Conservation (phyloP, 2,113 vertebrate species). For the Silurus glanis region DNA sequence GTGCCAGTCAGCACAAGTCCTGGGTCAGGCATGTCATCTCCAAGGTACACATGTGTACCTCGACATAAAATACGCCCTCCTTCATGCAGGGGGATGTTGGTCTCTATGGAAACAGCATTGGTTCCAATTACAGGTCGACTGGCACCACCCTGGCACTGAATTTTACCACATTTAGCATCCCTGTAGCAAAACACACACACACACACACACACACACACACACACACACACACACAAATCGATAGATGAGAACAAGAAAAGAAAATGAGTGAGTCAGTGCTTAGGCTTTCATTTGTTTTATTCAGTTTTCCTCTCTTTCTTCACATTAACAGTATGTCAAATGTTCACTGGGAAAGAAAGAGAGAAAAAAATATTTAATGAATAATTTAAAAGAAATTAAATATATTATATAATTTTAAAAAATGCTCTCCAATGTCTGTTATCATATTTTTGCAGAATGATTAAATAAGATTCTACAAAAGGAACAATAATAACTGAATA, state of each 20-base stretch:
- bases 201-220: conserved; percentile 23
- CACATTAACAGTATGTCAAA: neutral
- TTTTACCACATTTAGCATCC: conserved; percentile 95
- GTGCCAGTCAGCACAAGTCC: conserved; percentile 93
- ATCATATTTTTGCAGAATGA: neutral
- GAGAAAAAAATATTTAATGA: neutral
- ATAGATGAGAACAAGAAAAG: conserved; percentile 26
- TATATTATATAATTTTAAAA: neutral
- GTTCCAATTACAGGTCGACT: conserved; percentile 94
- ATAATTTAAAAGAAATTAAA: conserved; percentile 26
- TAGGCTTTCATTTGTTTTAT: conserved; percentile 8
- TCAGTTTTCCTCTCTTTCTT: neutral
- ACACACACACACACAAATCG: neutral
- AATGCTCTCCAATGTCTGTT: neutral
- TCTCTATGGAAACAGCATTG: conserved; percentile 98
- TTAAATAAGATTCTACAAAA: neutral
- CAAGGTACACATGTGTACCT: conserved; percentile 94
- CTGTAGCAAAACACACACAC: conserved; percentile 68
- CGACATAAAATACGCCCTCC: conserved; percentile 92
- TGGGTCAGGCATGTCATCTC: conserved; percentile 95
- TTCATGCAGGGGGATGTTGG: conserved; percentile 91
- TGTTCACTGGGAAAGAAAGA: neutral
- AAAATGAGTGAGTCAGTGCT: neutral
- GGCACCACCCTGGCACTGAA: conserved; percentile 97
- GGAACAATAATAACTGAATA: neutral